Percentiles rank a stretch among this genome's conserved stretches.
Evolutionary conservation across 2,113 vertebrate genomes (phyloP).

Genomic region (Formicarius rufipectus): DNA sequence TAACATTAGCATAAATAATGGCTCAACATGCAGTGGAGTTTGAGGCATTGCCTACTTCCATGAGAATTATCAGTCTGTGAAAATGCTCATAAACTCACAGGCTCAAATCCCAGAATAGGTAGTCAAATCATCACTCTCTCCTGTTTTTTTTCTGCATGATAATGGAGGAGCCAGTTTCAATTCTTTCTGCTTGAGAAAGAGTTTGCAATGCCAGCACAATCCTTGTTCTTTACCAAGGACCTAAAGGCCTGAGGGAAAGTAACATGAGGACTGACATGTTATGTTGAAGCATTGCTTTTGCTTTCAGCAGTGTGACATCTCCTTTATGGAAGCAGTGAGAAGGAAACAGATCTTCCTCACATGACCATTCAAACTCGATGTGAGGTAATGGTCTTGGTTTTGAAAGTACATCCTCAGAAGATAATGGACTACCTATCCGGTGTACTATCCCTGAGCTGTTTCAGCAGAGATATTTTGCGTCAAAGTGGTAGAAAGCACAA

Average conservation of each 20-base stretch:
- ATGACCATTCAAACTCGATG: not conserved
- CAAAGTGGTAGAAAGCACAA: not conserved
- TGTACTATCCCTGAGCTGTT: fast-evolving
- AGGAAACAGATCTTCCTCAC: not conserved
- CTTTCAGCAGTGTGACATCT: not conserved
- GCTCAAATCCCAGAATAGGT: not conserved
- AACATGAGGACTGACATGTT: fast-evolving
- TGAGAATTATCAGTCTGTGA: not conserved
- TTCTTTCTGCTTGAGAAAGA: not conserved
- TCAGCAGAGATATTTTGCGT: not conserved
- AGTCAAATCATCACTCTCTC: not conserved
- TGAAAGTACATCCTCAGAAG: not conserved
- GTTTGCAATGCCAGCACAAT: not conserved
- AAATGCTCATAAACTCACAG: not conserved
- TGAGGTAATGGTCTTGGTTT: not conserved
- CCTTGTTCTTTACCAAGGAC: not conserved
- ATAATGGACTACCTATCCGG: not conserved
- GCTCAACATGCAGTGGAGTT: not conserved
- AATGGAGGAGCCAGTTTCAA: not conserved
- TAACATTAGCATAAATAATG: conserved; percentile 26
- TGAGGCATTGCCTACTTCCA: not conserved
- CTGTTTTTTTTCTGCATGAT: not conserved
- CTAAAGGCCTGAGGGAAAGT: not conserved
- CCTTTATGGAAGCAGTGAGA: not conserved
- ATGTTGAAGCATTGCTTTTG: not conserved